Percentiles rank a stretch among this genome's conserved stretches.
Evolutionary conservation across 2,113 vertebrate species (phyloP).

Genomic region (Erythrolamprus reginae): DNA sequence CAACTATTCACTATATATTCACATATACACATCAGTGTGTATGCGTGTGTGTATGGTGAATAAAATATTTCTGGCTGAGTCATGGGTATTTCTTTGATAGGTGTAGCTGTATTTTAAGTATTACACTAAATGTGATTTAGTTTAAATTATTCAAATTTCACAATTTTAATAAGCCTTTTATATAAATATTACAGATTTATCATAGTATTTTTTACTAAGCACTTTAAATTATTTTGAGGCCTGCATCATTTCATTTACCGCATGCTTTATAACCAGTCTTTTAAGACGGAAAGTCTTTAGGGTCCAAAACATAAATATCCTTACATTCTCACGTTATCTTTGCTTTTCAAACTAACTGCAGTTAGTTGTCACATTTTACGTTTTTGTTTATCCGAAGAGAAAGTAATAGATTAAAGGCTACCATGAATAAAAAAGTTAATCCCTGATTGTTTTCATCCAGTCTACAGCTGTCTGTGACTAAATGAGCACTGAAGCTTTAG

Average conservation of each 20-base stretch:
- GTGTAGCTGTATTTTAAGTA: not conserved
- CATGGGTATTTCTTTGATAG: not conserved
- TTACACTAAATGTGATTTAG: constrained; percentile 22
- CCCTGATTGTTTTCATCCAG: constrained; percentile 66
- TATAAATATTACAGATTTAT: not conserved
- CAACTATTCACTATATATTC: no score
- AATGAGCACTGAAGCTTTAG: constrained; percentile 67
- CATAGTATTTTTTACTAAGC: not conserved
- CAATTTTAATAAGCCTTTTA: constrained; percentile 15
- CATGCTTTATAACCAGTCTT: constrained; percentile 15
- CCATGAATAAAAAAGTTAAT: constrained; percentile 69
- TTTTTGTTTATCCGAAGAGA: constrained; percentile 33
- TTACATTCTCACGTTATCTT: not conserved
- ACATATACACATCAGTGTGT: no score
- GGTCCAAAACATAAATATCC: not conserved
- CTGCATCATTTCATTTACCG: not conserved
- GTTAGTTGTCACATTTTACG: constrained; percentile 28
- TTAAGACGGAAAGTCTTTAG: not conserved
- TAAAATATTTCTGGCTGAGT: not conserved
- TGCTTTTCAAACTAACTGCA: not conserved
- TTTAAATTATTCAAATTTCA: constrained; percentile 28
- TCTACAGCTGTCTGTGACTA: constrained; percentile 67
- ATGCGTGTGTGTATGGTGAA: no score
- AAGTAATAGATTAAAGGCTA: constrained; percentile 57
- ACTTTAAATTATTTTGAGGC: not conserved